Evolutionary conservation across 1,140 invertebrate genomes (phyloP), one percentile per base, ranked within the genome.

Genomic region (Drosophila setifemur): DNA sequence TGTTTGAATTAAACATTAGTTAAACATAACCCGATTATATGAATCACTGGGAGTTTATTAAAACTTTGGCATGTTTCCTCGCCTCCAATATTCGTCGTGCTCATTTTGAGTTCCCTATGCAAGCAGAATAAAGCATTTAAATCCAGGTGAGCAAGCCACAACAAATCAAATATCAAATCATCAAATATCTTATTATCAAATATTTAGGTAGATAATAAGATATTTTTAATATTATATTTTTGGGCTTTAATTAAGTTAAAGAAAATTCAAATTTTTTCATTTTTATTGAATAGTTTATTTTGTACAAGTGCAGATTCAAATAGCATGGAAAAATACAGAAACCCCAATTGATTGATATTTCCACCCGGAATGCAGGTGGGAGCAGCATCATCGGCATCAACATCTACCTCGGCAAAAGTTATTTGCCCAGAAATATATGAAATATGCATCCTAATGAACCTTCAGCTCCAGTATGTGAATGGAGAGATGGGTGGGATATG

Each of bases 391-490:
- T n/a, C n/a, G n/a, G n/a, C n/a, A n/a, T n/a, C n/a, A n/a, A n/a
- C n/a, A n/a, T n/a, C n/a, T n/a, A n/a, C n/a, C n/a, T n/a, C n/a
- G 45, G 45, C 35, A 48, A 28, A 21, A 48, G 23, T 43, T 45
- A 52, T 52, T 52, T 52, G 21, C 49, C 49, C 35, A 53, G 23
- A 53, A 53, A 39, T 28, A 44, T 45, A 23, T 50, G 16, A 54
- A 73, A 72, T 71, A 53, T 39, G 25, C 25, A 53, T 55, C 63
- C 39, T 49, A 63, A 63, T 54, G 54, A 70, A 48, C 43, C 50
- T 48, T 40, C 33, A 28, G 21, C 45, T 28, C 4, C 11, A 16
- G 11, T 11, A 16, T 6, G 16, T 31, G 23, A 25, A 11, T 45
- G 25, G 40, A 40, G 28, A n/a, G 28, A 18, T 37, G 45, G n/a